These are phyloP conservation scores for Pelobates fuscus DNA, from an alignment of 2,113 vertebrate species.

Conservation along the genomic window DNA sequence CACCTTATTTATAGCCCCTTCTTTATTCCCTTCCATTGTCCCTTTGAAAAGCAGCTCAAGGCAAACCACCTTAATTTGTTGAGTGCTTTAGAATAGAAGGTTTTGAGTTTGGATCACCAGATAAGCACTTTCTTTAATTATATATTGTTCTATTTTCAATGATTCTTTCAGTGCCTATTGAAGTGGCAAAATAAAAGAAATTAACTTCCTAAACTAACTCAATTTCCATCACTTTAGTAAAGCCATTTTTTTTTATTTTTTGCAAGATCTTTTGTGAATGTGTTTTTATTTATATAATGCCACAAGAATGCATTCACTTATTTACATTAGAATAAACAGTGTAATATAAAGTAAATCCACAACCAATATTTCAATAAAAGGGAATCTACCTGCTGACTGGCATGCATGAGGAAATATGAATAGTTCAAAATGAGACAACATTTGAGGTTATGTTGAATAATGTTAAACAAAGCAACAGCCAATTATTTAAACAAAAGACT, in stretches of 20 bases:
- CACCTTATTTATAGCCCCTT: conserved; percentile 32
- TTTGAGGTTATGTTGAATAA: no score
- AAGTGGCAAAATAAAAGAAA: conserved; percentile 33
- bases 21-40: conserved; percentile 32
- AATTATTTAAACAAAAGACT: no score
- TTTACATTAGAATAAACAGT: background rate
- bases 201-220: background rate
- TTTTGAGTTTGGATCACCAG: conserved; percentile 26
- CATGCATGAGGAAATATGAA: no score
- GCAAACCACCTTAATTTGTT: conserved; percentile 32
- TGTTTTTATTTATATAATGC: background rate
- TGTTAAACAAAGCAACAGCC: no score
- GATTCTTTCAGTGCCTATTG: conserved; percentile 20
- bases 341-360: no score
- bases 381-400: no score
- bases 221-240: conserved; percentile 1
- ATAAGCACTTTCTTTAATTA: conserved; percentile 44
- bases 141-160: conserved; percentile 34
- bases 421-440: no score
- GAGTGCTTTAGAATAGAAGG: conserved; percentile 3
- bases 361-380: no score
- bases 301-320: background rate
- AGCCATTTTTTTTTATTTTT: background rate
- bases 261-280: background rate
- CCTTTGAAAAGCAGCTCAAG: conserved; percentile 15